Conservation (phyloP, 2,113 vertebrate genomes). For the Erythrocercus mccallii region DNA sequence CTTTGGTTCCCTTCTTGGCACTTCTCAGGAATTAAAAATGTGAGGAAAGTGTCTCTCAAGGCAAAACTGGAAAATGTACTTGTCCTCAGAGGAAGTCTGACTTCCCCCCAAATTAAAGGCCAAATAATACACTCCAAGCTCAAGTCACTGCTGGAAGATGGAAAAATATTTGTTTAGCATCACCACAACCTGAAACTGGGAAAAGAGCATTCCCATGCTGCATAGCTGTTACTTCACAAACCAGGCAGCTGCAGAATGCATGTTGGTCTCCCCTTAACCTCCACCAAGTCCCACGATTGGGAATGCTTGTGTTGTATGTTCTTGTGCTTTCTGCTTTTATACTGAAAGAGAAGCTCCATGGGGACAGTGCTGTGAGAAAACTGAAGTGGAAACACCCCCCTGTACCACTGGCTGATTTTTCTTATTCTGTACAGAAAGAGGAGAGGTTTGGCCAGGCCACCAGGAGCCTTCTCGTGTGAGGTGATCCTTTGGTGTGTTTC, state of each 20-base stretch:
- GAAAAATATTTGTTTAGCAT: not conserved
- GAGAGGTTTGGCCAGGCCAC: not conserved
- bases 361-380: not conserved
- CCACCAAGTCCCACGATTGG: no score
- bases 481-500: not conserved
- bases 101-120: not conserved
- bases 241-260: not conserved
- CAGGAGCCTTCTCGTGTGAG: fast-evolving
- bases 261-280: not conserved
- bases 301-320: not conserved
- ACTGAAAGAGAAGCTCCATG: not conserved
- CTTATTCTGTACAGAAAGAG: not conserved
- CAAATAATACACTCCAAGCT: not conserved
- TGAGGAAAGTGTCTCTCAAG: not conserved
- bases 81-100: not conserved
- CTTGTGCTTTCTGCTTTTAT: not conserved
- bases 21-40: not conserved
- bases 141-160: not conserved
- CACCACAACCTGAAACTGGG: not conserved
- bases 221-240: not conserved
- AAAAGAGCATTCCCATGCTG: not conserved
- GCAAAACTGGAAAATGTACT: not conserved
- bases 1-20: not conserved
- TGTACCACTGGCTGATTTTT: not conserved
- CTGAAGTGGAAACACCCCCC: not conserved